Base-by-base conservation (phyloP, 1,140 invertebrate species). In the Drosophila ananassae region DNA sequence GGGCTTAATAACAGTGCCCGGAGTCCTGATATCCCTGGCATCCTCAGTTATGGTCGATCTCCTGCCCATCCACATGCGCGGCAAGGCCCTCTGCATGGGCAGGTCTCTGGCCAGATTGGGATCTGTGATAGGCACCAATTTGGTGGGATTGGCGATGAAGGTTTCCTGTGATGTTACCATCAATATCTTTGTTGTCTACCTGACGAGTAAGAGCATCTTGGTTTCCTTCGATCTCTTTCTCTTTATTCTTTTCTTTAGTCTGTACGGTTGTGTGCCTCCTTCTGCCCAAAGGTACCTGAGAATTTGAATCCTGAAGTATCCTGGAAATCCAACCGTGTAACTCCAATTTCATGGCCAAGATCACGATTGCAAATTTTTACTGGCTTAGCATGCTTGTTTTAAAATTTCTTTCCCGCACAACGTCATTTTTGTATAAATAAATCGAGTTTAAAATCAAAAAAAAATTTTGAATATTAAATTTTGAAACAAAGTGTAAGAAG, bases 11-110 rank as follows among this genome's bases (percentile, higher is more conserved):
- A n/a, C 48, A 0, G 1, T 59, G 6, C 68, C 68, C 2, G 55
- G 62, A 0, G 68, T 67, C 9, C 51, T 67, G 4, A 51, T 72
- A 10, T 8, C 44, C 0, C 39, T 61, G 56, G 32, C 41, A 9
- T 12, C 50, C 8, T 60, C 71, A 0, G 51, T 48, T 2, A 21
- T 73, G 24, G 25, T 68, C 0, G 56, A 54, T 13, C 9, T 2
- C 2, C 25, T 73, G 5, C 71, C 64, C 8, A 28, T 53, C 13
- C 44, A 73, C 5, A 13, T 73, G 50, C 48, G 50, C 0, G 69
- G 54, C 21, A 69, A 54, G 25, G 64, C 64, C 0, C 9, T 73
- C 7, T 51, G 53, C 22, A 7, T 66, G 34, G 30, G 37, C 1
- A 13, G 48, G 4, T 51, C 68, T 3, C 2, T 72, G 1, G 44